These are phyloP conservation scores for Grantiella picta DNA, from an alignment of 2,113 vertebrate species.

Conservation along the genomic window DNA sequence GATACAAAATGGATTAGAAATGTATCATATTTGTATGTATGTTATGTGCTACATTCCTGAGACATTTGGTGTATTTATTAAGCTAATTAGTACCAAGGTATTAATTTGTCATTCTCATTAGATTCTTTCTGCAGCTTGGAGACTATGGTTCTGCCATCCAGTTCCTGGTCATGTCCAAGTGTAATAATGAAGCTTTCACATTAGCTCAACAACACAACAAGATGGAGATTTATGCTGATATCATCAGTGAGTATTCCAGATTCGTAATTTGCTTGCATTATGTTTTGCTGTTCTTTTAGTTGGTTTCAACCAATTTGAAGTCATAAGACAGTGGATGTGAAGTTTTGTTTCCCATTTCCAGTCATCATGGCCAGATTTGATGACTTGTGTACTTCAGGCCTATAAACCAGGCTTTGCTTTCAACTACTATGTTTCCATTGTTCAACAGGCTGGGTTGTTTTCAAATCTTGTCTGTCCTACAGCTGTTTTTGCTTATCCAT, in stretches of 20 bases:
- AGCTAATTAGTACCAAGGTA: not conserved
- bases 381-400: not conserved
- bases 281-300: not conserved
- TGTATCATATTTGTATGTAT: not conserved
- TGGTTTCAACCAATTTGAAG: not conserved
- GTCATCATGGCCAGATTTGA: not conserved
- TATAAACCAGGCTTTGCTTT: not conserved
- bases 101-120: conserved; percentile 50
- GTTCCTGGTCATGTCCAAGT: conserved; percentile 94
- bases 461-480: not conserved
- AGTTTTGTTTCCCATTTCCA: not conserved
- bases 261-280: not conserved
- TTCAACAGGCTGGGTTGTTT: not conserved
- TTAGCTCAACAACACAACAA: conserved; percentile 95
- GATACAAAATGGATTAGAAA: not conserved
- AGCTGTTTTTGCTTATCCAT: not conserved
- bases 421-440: not conserved
- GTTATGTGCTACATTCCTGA: not conserved
- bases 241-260: conserved; percentile 84
- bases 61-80: not conserved
- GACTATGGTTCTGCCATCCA: conserved; percentile 98
- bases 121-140: conserved; percentile 90
- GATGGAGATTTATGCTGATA: conserved; percentile 97
- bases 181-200: conserved; percentile 96
- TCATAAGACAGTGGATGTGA: not conserved